Percentiles rank a stretch among this genome's conserved stretches.
phyloP scores from a whole-genome alignment of 2,797 vertebrate species.

The Aulostomus chinensis region DNA sequence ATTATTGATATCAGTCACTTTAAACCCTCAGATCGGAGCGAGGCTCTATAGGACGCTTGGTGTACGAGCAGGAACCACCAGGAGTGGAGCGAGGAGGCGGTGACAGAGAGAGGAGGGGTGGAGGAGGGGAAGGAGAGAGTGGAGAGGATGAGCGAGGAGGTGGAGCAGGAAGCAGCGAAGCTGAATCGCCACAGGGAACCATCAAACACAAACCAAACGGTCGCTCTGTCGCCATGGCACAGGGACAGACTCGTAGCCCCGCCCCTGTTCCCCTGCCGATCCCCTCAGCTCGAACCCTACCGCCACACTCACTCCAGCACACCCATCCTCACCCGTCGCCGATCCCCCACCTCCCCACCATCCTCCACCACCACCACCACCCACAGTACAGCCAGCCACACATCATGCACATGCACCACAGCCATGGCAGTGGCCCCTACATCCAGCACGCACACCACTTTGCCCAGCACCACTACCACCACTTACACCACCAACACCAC shows the following conservation, averaged over 20 bases:
- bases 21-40: conserved; percentile 69
- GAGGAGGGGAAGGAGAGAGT: conserved; percentile 50
- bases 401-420: conserved; percentile 73
- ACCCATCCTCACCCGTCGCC: conserved; percentile 43
- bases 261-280: conserved; percentile 63
- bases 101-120: conserved; percentile 25
- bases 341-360: conserved; percentile 71
- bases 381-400: conserved; percentile 64
- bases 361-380: conserved; percentile 72
- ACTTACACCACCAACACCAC: conserved; percentile 70
- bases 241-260: conserved; percentile 80
- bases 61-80: conserved; percentile 85
- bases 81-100: conserved; percentile 48
- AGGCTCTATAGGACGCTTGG: conserved; percentile 74
- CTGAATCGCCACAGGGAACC: conserved; percentile 84
- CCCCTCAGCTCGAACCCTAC: conserved; percentile 80
- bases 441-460: conserved; percentile 69
- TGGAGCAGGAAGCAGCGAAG: conserved; percentile 58
- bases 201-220: conserved; percentile 85
- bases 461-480: conserved; percentile 74
- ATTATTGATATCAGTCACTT: too few relatives aligned
- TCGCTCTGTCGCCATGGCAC: conserved; percentile 77
- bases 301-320: conserved; percentile 53
- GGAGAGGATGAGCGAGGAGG: conserved; percentile 60
- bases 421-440: conserved; percentile 56